Percentiles rank a stretch among this genome's conserved stretches.
phyloP scores from a whole-genome alignment of 2,888 invertebrate species.

The Heteropelma amictum region DNA sequence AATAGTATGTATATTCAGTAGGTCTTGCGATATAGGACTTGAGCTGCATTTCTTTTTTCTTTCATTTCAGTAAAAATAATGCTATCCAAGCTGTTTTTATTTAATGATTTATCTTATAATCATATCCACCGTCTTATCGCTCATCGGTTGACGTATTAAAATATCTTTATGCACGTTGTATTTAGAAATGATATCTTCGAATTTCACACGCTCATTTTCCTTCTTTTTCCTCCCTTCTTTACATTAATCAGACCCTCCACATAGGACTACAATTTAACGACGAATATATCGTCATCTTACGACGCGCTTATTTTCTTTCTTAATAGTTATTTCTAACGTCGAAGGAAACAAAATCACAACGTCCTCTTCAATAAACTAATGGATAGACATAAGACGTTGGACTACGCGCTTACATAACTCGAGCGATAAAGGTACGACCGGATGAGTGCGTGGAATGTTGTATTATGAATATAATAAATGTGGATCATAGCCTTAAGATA shows the following conservation, averaged over 20 bases:
- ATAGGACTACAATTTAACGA: constrained; percentile 69
- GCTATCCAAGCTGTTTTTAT: constrained; percentile 61
- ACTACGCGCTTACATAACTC: constrained; percentile 21
- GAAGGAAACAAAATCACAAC: neutral
- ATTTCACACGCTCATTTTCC: constrained; percentile 56
- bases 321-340: neutral
- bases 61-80: constrained; percentile 66
- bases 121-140: constrained; percentile 68
- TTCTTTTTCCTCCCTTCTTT: constrained; percentile 23
- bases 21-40: constrained; percentile 60
- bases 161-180: constrained; percentile 72
- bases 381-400: constrained; percentile 38
- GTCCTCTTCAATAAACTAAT: constrained; percentile 22
- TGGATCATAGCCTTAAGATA: constrained; percentile 44
- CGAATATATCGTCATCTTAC: constrained; percentile 65
- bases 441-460: constrained; percentile 53
- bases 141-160: constrained; percentile 75
- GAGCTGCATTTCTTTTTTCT: constrained; percentile 66
- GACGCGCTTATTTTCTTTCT: constrained; percentile 66
- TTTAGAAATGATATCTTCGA: constrained; percentile 56
- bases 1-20: constrained; percentile 31
- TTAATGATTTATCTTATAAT: constrained; percentile 72
- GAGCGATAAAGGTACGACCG: constrained; percentile 29
- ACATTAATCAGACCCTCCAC: constrained; percentile 58
- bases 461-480: constrained; percentile 43